Percentiles rank a stretch among this genome's conserved stretches.
Evolutionary conservation across 2,797 vertebrate genomes (phyloP).

Genomic region (Anguilla megastoma): DNA sequence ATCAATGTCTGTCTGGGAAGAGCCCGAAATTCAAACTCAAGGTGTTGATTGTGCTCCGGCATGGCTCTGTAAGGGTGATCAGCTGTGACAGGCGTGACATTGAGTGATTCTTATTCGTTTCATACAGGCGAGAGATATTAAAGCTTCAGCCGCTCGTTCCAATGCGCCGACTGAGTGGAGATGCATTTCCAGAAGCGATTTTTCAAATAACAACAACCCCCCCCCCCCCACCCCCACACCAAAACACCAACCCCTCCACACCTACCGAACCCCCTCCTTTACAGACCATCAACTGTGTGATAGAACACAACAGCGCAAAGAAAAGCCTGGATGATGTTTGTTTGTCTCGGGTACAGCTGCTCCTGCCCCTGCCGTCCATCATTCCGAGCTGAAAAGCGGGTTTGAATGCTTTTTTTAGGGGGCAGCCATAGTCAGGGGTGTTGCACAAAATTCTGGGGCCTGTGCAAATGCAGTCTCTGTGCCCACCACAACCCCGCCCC

Average conservation of each 20-base stretch:
- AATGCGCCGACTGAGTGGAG: conserved; percentile 28
- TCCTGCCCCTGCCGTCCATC: conserved; percentile 2
- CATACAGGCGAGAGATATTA: conserved; percentile 30
- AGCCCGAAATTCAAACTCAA: conserved; percentile 47
- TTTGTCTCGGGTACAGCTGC: neutral
- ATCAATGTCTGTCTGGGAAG: conserved; percentile 49
- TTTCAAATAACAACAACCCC: conserved; percentile 26
- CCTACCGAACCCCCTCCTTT: neutral
- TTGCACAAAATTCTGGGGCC: neutral
- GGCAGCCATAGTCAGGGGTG: neutral
- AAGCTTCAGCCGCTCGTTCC: conserved; percentile 32
- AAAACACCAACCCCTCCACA: neutral
- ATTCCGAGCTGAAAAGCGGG: neutral
- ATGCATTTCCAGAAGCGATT: conserved; percentile 34
- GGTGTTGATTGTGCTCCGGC: conserved; percentile 44
- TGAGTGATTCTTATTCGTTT: conserved; percentile 40
- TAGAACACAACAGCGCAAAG: neutral
- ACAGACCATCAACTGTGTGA: conserved; percentile 17
- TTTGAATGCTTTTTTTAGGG: neutral
- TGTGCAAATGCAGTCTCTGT: neutral
- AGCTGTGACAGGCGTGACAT: conserved; percentile 43
- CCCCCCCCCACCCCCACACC: neutral
- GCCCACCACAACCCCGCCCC: neutral
- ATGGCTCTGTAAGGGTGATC: conserved; percentile 42
- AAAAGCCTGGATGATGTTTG: neutral